Base-by-base conservation (phyloP, 1,140 invertebrate genomes). In the Bacillus rossius region DNA sequence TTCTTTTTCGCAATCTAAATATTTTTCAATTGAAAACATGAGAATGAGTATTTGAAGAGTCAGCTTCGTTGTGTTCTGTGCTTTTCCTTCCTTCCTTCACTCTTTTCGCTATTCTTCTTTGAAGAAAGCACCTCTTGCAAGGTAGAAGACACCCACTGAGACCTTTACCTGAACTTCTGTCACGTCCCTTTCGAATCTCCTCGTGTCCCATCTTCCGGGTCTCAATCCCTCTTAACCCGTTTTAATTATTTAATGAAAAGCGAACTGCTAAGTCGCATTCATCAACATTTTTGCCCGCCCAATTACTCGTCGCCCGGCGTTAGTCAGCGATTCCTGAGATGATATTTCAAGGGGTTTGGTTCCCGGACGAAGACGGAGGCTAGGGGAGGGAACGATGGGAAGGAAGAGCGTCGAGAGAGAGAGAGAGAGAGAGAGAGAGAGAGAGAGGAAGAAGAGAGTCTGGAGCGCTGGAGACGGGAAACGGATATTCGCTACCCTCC, bases 171-270 rank as follows among this genome's bases (percentile, higher is more conserved):
- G 29, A 34, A n/a, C n/a, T 10, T 34, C 29, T 34, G 29, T 34
- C 29, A 10, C 29, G 5, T 4, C 10, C 29, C 29, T 34, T n/a
- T 34, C 29, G 29, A 10, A 34, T 34, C 29, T 34, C 29, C 29
- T 34, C 10, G 29, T 34, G 29, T 34, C 53, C 19, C 40, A 40
- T n/a, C 40, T n/a, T 16, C 53, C 22, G 5, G 3, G 13, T 7
- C 5, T 25, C 10, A 42, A 13, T 43, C 40, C 17, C 38, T 40
- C 19, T 26, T 55, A 41, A 14, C 41, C 38, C 48, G 25, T 48
- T 59, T 54, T 54, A 59, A 59, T 59, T 59, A 50, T 59, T 59
- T 59, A 59, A 59, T 59, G 57, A 59, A 54, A 59, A 59, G 57
- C 50, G 57, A 59, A 59, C 49, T 42, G 49, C 54, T 54, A 53